These are phyloP conservation scores for Dermatophagoides farinae DNA, from an alignment of 1,140 invertebrate genomes.

Conservation along the genomic window DNA sequence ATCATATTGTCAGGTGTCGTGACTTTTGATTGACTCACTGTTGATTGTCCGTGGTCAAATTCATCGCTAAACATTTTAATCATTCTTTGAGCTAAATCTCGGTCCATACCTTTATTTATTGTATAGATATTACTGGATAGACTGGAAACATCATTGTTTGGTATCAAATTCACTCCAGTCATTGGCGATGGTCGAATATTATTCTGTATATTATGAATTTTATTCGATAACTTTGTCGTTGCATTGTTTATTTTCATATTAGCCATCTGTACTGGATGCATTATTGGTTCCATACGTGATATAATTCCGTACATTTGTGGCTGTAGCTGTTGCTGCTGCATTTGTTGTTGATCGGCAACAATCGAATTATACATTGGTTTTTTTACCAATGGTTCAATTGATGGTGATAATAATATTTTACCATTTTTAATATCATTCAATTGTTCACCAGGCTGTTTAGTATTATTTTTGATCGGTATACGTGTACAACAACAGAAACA, in stretches of 20 bases:
- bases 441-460: background rate
- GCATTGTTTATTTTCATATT: background rate
- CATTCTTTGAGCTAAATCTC: background rate
- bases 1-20: background rate
- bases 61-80: too few relatives aligned
- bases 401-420: background rate
- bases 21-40: background rate
- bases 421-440: background rate
- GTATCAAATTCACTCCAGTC: background rate
- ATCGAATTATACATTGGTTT: background rate
- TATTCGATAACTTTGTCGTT: background rate
- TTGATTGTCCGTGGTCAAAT: background rate
- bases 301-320: background rate
- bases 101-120: background rate
- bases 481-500: slow-evolving; percentile 5
- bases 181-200: too few relatives aligned
- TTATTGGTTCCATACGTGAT: background rate
- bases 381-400: background rate
- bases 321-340: background rate
- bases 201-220: too few relatives aligned
- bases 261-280: background rate
- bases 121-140: background rate
- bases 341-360: background rate
- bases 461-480: background rate
- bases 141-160: background rate